A percentile compares a stretch with the other conserved stretches of the same genome.
Conservation (phyloP, 2,888 invertebrate species). For the Agrilus biguttatus region DNA sequence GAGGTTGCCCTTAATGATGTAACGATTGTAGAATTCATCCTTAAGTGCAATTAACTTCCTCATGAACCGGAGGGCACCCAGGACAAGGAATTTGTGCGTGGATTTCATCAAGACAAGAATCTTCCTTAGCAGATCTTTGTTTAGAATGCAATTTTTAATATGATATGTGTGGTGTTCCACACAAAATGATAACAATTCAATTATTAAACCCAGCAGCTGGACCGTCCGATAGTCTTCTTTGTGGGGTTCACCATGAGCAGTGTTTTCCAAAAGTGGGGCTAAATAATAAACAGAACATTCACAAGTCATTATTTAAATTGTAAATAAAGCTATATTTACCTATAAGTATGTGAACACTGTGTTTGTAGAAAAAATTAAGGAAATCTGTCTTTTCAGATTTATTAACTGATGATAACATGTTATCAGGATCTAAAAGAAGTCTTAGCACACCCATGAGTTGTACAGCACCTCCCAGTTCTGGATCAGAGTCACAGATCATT, state of each 20-base stretch:
- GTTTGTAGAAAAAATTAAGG: constrained; percentile 95
- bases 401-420: constrained; percentile 86
- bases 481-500: constrained; percentile 93
- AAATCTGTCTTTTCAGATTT: constrained; percentile 98
- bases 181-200: constrained; percentile 94
- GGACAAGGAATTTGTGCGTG: constrained; percentile 90
- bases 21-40: constrained; percentile 96
- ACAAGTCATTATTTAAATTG: no score
- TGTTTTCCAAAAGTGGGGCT: constrained; percentile 90
- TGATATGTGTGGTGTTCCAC: constrained; percentile 99
- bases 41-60: constrained; percentile 93
- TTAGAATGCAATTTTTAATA: constrained; percentile 94
- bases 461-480: constrained; percentile 93
- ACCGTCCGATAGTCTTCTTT: constrained; percentile 95
- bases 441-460: constrained; percentile 91
- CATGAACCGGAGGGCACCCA: constrained; percentile 92
- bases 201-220: constrained; percentile 83
- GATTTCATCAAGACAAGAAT: constrained; percentile 95
- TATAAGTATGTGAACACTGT: constrained; percentile 91
- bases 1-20: constrained; percentile 87
- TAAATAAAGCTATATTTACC: constrained; percentile 38
- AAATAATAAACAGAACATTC: constrained; percentile 3
- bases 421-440: constrained; percentile 90
- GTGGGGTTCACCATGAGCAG: constrained; percentile 74
- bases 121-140: constrained; percentile 89